Evolutionary conservation across 1,140 invertebrate species (phyloP), one percentile per base, ranked within the genome.

Genomic region (Orius insidiosus): DNA sequence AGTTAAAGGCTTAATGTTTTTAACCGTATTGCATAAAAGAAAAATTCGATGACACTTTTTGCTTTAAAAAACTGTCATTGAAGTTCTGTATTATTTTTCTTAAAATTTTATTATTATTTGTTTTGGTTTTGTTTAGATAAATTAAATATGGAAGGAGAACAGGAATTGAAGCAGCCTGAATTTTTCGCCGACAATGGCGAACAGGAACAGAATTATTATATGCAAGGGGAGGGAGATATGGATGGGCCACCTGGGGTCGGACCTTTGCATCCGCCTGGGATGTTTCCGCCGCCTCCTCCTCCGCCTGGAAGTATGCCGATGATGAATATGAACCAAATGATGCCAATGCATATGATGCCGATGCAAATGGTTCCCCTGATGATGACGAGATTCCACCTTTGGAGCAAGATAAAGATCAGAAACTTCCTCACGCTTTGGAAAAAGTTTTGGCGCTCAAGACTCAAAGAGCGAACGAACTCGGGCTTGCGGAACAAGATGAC

Each of bases 371-470:
- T 37, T 13, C 39, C 13, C n/a, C n/a, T n/a, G n/a, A n/a, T n/a
- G n/a, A n/a, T n/a, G n/a, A 19, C 1, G 10, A 15, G 6, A 33
- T 41, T 11, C 24, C 24, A 24, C 9, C 11, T n/a, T 16, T 15
- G 16, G 15, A 31, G 11, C n/a, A 30, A 11, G 49, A 51, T 10
- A 47, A 42, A 15, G 78, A 81, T 52, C 66, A 80, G 1, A 65
- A 63, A 50, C 60, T 93, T 11, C 86, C 86, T 7, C 79, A 84
- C 56, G 86, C 82, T 11, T 62, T 93, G 32, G 87, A 92, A 63
- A 82, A 90, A 59, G 83, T 84, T 14, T 62, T 93, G 1, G 85
- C 85, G 13, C 78, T 88, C 38, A 90, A 90, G 63, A 78, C 78
- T 56, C 80, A 84, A 51, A 67, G 86, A 54, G 85, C 79, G 9